These are phyloP conservation scores for Dinomys branickii DNA, from an alignment of 2,113 vertebrate genomes.

Conservation along the genomic window DNA sequence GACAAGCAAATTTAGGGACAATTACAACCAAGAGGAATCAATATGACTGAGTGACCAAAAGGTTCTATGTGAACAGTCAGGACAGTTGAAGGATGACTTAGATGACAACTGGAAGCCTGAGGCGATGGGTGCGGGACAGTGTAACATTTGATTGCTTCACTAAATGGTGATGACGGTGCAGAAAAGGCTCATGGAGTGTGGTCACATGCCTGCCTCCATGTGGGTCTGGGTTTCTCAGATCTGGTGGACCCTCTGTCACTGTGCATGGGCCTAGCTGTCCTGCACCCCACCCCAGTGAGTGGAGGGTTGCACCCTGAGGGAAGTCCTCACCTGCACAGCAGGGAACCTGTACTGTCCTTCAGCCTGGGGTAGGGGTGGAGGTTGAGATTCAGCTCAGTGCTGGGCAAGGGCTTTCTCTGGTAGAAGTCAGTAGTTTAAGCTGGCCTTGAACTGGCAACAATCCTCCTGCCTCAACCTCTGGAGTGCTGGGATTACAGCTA, in stretches of 20 bases:
- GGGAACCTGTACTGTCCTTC: background rate
- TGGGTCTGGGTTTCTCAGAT: background rate
- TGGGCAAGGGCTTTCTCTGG: background rate
- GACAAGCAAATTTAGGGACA: background rate
- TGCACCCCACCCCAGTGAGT: background rate
- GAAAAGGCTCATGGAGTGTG: background rate
- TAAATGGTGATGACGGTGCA: background rate
- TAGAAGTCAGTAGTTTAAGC: background rate
- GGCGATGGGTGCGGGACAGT: background rate
- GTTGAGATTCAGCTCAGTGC: background rate
- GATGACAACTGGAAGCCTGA: background rate
- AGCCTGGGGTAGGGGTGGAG: background rate
- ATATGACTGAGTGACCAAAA: background rate
- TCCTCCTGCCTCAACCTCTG: background rate
- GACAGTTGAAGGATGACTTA: background rate
- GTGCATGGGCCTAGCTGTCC: background rate
- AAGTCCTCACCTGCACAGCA: background rate
- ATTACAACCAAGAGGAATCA: background rate
- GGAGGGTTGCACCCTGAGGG: accelerated
- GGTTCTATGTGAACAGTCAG: background rate
- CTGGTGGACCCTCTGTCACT: background rate
- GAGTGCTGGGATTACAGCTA: background rate
- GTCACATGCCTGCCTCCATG: background rate
- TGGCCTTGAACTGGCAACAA: background rate
- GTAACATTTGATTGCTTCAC: background rate